These are phyloP conservation scores for Drosophila leonis DNA, from an alignment of 2,888 invertebrate genomes.

Conservation along the genomic window DNA sequence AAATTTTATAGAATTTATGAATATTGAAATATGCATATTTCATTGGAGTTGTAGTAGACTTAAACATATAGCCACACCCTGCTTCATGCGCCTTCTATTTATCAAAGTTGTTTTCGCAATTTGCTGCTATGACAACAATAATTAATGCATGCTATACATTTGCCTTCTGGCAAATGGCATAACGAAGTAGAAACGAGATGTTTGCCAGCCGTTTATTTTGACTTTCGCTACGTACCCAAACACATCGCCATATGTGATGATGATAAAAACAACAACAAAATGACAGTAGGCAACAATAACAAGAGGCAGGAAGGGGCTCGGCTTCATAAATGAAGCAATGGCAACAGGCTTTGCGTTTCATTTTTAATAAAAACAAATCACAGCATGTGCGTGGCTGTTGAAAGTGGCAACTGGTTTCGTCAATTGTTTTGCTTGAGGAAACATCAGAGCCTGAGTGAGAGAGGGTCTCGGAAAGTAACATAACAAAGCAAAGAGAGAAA, in stretches of 20 bases:
- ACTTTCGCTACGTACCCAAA: slow-evolving; percentile 23
- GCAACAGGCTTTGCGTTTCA: slow-evolving; percentile 28
- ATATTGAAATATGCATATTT: not conserved
- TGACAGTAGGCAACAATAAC: slow-evolving; percentile 24
- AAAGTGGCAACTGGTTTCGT: slow-evolving; percentile 36
- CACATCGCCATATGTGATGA: slow-evolving; percentile 29
- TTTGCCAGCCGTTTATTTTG: slow-evolving; percentile 13
- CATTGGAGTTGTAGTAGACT: not conserved
- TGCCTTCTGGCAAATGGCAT: slow-evolving; percentile 35
- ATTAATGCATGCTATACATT: slow-evolving; percentile 62
- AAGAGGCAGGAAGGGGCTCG: slow-evolving; percentile 11
- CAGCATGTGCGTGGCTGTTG: slow-evolving; percentile 51
- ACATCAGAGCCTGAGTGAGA: not conserved
- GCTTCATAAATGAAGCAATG: slow-evolving; percentile 21
- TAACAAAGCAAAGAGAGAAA: not conserved
- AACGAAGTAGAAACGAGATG: slow-evolving; percentile 20
- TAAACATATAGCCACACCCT: not conserved
- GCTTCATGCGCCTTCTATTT: slow-evolving; percentile 4
- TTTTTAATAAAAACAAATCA: slow-evolving; percentile 65
- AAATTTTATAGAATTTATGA: not conserved
- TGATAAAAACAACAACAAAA: slow-evolving; percentile 33
- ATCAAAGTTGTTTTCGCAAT: slow-evolving; percentile 49
- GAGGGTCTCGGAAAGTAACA: not conserved
- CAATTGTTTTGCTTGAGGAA: slow-evolving; percentile 30
- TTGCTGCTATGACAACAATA: slow-evolving; percentile 56